Percentiles rank a stretch among this genome's conserved stretches.
Conservation (phyloP, 2,888 invertebrate species). For the Pristionchus fissidentatus region DNA sequence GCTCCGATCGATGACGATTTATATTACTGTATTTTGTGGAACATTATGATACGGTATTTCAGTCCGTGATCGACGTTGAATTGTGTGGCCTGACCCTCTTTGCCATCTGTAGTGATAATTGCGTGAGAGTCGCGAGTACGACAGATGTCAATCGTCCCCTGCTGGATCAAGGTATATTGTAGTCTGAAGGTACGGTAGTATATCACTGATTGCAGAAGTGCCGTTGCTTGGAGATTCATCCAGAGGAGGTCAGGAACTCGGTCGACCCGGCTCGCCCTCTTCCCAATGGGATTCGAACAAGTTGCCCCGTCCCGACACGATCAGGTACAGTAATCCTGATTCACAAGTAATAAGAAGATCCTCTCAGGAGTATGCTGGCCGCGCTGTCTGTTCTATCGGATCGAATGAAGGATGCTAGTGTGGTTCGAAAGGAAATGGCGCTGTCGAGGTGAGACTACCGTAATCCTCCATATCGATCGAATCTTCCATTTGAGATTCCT, state of each 20-base stretch:
- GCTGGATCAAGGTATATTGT: slow-evolving; percentile 44
- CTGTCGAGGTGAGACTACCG: slow-evolving; percentile 1
- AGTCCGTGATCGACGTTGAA: slow-evolving; percentile 43
- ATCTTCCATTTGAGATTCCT: slow-evolving; percentile 37
- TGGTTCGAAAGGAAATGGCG: slow-evolving; percentile 32
- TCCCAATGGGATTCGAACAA: slow-evolving; percentile 39
- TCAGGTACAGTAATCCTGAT: neutral
- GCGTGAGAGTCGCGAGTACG: slow-evolving; percentile 35
- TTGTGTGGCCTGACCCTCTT: slow-evolving; percentile 47
- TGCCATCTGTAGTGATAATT: slow-evolving; percentile 44
- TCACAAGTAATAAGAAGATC: neutral
- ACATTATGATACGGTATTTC: slow-evolving; percentile 4
- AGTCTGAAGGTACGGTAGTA: neutral
- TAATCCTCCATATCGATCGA: neutral
- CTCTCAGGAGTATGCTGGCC: slow-evolving; percentile 14
- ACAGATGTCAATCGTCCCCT: slow-evolving; percentile 46
- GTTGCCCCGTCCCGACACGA: neutral
- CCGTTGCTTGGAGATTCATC: slow-evolving; percentile 9
- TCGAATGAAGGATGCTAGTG: slow-evolving; percentile 7
- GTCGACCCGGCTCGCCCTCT: slow-evolving; percentile 13
- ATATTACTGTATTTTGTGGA: neutral
- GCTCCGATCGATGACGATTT: neutral
- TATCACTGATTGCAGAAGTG: slow-evolving; percentile 11
- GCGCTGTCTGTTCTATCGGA: neutral
- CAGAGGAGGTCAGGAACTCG: neutral